These are phyloP conservation scores for Drosophila anceps DNA, from an alignment of 2,888 invertebrate genomes.

Conservation along the genomic window DNA sequence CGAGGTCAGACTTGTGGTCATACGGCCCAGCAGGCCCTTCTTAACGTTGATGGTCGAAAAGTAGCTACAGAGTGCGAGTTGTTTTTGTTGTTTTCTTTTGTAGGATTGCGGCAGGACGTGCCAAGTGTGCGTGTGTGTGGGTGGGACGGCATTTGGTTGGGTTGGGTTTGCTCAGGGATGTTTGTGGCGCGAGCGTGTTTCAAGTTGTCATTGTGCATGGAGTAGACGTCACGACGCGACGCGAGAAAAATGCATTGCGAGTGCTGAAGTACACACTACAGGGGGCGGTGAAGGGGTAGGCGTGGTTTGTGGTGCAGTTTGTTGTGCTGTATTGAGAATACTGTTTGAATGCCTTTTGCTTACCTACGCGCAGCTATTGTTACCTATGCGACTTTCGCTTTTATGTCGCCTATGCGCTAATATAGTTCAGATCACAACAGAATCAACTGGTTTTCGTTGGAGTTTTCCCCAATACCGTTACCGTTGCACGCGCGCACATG, in stretches of 20 bases:
- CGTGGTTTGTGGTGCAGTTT: conserved; percentile 31
- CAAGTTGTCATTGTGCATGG: conserved; percentile 33
- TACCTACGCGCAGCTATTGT: conserved; percentile 41
- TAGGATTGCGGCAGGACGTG: conserved; percentile 18
- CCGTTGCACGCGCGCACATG: conserved; percentile 54
- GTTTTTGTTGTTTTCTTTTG: conserved; percentile 18
- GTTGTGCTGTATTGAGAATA: conserved; percentile 32
- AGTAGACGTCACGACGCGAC: conserved; percentile 21
- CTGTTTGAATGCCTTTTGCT: conserved; percentile 38
- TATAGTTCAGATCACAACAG: conserved; percentile 24
- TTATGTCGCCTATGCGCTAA: conserved; percentile 32
- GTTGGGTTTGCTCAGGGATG: conserved; percentile 3
- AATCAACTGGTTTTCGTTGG: conserved; percentile 54
- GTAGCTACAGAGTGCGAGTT: conserved; percentile 72
- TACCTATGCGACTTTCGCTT: conserved; percentile 45
- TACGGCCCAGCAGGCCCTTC: conserved; percentile 84
- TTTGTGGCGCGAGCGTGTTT: conserved; percentile 13
- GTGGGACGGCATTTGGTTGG: conserved; percentile 5
- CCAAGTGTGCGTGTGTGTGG: conserved; percentile 13
- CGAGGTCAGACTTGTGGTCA: conserved; percentile 85
- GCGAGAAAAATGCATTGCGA: conserved; percentile 9
- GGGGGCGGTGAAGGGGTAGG: not conserved
- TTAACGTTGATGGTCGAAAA: conserved; percentile 85
- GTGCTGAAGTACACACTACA: not conserved
- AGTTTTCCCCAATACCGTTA: conserved; percentile 69